Evolutionary conservation across 2,888 invertebrate species (phyloP), one percentile per base, ranked within the genome.

Genomic region (Dolichopus griseipennis): DNA sequence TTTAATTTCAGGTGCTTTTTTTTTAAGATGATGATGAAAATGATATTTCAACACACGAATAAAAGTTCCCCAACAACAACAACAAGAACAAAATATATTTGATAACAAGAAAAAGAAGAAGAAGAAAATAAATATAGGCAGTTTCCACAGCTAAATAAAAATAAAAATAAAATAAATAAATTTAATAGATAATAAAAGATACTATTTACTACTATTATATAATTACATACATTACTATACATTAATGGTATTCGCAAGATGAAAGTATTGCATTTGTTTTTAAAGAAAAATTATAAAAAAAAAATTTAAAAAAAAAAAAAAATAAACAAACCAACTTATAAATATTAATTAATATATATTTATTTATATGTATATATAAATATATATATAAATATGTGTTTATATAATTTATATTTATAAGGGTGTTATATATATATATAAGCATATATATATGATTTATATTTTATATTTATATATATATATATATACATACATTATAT

Each of bases 211-310:
- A 52, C n/a, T 15, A 52, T 52, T 52, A 52, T 52, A 18, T 52
- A 15, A 41, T 52, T 52, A 52, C 18, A 52, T 52, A 52, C 52
- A 52, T 52, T 52, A 52, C n/a, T 52, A 27, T 27, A 52, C 52
- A 52, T n/a, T 52, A 52, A 52, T n/a, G 52, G 52, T 52, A 52
- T 52, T 52, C 52, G 52, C 52, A 52, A 52, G n/a, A 52, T 52
- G 15, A 52, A 52, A 52, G 52, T 52, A 52, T 52, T 52, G 52
- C 52, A 52, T 52, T 52, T 52, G 52, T 52, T 52, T 52, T 52
- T 52, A 52, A 52, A 52, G 52, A 52, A 52, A 18, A 52, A 52
- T 52, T 52, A 12, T 52, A 52, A 52, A 52, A 52, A 37, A 52
- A 52, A 18, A 52, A 52, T 15, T 52, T 12, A n/a, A 52, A 52